Conservation (phyloP, 2,797 vertebrate genomes). For the Lagocephalus sceleratus region DNA sequence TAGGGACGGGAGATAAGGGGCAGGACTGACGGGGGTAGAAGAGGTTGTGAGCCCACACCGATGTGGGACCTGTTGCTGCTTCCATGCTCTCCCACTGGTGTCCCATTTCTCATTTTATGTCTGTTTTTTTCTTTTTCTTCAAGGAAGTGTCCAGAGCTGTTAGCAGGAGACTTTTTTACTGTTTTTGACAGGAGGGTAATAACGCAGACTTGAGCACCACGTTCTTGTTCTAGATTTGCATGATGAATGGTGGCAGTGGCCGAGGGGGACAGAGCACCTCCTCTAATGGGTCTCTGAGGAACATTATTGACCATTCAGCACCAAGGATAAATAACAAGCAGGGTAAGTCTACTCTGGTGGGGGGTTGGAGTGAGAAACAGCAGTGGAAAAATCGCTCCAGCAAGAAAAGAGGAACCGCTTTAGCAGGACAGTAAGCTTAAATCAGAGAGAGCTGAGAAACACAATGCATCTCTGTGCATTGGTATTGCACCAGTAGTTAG, state of each 20-base stretch:
- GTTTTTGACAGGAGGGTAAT: conserved; percentile 55
- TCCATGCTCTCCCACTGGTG: conserved; percentile 39
- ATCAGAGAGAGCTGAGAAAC: conserved; percentile 31
- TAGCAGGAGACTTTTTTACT: conserved; percentile 60
- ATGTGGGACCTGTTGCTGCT: conserved; percentile 59
- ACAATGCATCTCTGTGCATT: background rate
- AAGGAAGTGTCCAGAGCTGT: conserved; percentile 68
- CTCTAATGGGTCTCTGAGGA: conserved; percentile 78
- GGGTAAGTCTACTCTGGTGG: conserved; percentile 39
- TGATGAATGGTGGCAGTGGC: conserved; percentile 74
- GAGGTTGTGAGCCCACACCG: conserved; percentile 45
- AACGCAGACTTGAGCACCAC: conserved; percentile 47
- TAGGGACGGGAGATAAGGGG: conserved; percentile 55
- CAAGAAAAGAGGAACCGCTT: conserved; percentile 31
- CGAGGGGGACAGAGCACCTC: conserved; percentile 65
- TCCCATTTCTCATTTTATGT: conserved; percentile 63
- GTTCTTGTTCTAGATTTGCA: conserved; percentile 66
- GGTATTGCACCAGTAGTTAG: background rate
- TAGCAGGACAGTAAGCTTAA: conserved; percentile 44
- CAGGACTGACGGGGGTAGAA: conserved; percentile 41
- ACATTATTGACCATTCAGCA: conserved; percentile 63
- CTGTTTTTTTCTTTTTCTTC: conserved; percentile 29
- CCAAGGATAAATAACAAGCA: conserved; percentile 68
- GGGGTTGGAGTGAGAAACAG: conserved; percentile 33
- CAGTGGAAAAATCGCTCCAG: conserved; percentile 39